A percentile compares a stretch with the other conserved stretches of the same genome.
phyloP scores from a whole-genome alignment of 1,140 invertebrate species.

The Aphidius ervi region DNA sequence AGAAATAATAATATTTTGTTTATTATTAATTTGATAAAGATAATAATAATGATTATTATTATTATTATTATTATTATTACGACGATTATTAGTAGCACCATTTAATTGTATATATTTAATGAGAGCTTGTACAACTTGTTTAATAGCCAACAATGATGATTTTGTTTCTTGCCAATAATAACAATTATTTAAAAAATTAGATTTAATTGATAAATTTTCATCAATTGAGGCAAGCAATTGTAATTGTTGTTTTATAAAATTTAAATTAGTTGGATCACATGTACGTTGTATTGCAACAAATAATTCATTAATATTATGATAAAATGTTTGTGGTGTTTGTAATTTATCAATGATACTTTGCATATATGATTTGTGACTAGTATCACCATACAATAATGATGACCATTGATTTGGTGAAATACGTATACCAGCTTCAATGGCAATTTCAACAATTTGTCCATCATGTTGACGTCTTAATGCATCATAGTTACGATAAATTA shows the following conservation, averaged over 20 bases:
- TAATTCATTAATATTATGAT: conserved; percentile 86
- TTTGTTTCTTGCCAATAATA: conserved; percentile 73
- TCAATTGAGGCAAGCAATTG: conserved; percentile 86
- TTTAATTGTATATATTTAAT: conserved; percentile 83
- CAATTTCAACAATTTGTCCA: conserved; percentile 97
- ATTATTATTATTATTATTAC: too few species aligned
- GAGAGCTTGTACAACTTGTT: conserved; percentile 76
- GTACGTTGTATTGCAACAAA: conserved; percentile 89
- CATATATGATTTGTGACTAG: conserved; percentile 95
- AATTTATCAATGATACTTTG: conserved; percentile 96
- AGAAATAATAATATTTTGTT: too few species aligned
- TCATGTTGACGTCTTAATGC: conserved; percentile 91
- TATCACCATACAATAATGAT: conserved; percentile 91
- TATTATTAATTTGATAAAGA: too few species aligned
- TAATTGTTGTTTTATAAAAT: conserved; percentile 71
- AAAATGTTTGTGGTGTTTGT: conserved; percentile 87
- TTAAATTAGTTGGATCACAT: conserved; percentile 81
- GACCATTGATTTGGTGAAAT: conserved; percentile 96
- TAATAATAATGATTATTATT: too few species aligned
- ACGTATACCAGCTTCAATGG: conserved; percentile 82
- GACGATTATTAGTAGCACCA: conserved; percentile 34
- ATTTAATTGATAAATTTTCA: conserved; percentile 55
- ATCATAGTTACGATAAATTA: conserved; percentile 95
- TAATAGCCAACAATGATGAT: conserved; percentile 74
- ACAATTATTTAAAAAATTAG: conserved; percentile 57